phyloP scores from a whole-genome alignment of 2,797 vertebrate species.

The Apogon hyalosoma region DNA sequence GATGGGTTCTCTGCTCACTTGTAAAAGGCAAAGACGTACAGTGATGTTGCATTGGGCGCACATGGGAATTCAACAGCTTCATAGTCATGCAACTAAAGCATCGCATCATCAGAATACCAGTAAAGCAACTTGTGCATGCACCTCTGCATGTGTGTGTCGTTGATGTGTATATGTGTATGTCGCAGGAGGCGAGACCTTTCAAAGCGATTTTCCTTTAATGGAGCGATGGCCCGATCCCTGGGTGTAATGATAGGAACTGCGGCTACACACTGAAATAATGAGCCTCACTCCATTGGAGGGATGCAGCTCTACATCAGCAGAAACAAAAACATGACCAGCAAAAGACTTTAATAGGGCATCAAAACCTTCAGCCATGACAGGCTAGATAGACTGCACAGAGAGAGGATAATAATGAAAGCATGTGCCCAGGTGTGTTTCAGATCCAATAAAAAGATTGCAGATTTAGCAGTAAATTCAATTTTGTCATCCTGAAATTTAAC shows the following conservation, averaged over 20 bases:
- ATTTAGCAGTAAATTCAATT: slow-evolving; percentile 10
- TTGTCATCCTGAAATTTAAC: not conserved
- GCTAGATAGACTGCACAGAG: not conserved
- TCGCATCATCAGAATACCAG: slow-evolving; percentile 38
- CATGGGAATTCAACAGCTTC: slow-evolving; percentile 35
- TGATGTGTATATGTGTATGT: slow-evolving; percentile 30
- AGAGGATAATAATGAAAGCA: slow-evolving; percentile 4
- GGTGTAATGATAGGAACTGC: slow-evolving; percentile 70
- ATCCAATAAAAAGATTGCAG: not conserved
- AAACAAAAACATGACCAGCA: slow-evolving; percentile 46
- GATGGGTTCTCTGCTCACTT: slow-evolving; percentile 19
- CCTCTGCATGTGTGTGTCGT: slow-evolving; percentile 13
- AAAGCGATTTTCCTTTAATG: slow-evolving; percentile 64
- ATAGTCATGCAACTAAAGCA: slow-evolving; percentile 34
- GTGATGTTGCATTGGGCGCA: slow-evolving; percentile 14
- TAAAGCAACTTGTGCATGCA: slow-evolving; percentile 22
- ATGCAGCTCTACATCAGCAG: slow-evolving; percentile 19
- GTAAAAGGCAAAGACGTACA: slow-evolving; percentile 21
- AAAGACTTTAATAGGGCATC: slow-evolving; percentile 40
- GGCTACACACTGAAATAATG: slow-evolving; percentile 82
- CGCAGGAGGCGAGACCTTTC: slow-evolving; percentile 59
- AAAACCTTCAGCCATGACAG: slow-evolving; percentile 6
- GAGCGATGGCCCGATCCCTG: slow-evolving; percentile 67
- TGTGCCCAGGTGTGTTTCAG: not conserved
- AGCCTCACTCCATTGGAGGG: slow-evolving; percentile 62